phyloP scores from a whole-genome alignment of 2,113 vertebrate species.

The Mionectes macconnelli region DNA sequence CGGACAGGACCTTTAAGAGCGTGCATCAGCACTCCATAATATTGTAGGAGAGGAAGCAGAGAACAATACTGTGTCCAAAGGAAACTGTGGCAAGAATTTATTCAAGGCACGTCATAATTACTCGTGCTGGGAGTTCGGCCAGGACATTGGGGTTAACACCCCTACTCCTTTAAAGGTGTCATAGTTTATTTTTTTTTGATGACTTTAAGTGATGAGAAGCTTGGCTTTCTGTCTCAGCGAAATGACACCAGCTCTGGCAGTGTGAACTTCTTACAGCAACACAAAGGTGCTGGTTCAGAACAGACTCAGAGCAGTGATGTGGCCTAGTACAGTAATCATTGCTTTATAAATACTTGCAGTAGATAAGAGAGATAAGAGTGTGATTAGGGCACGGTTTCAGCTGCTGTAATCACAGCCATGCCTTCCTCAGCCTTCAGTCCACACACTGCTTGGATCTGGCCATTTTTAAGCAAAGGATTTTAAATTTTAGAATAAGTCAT shows the following conservation, averaged over 20 bases:
- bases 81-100: conserved; percentile 61
- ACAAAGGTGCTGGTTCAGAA: not conserved
- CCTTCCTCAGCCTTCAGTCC: not conserved
- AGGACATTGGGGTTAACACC: conserved; percentile 53
- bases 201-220: conserved; percentile 24
- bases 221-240: conserved; percentile 42
- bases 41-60: conserved; percentile 38
- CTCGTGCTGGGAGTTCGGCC: conserved; percentile 9
- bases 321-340: not conserved
- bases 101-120: conserved; percentile 44
- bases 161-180: conserved; percentile 34
- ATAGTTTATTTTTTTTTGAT: conserved; percentile 46
- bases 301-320: not conserved
- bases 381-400: conserved; percentile 27
- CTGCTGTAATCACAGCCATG: not conserved
- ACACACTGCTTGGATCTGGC: not conserved
- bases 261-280: not conserved
- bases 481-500: not conserved
- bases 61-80: conserved; percentile 46
- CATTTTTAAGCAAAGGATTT: not conserved
- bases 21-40: not conserved
- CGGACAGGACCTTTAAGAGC: conserved; percentile 11
- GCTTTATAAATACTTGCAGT: conserved; percentile 38
- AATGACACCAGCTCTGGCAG: not conserved
- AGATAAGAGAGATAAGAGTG: conserved; percentile 54